phyloP scores from a whole-genome alignment of 2,888 invertebrate genomes.

The Hoplodrina ambigua region DNA sequence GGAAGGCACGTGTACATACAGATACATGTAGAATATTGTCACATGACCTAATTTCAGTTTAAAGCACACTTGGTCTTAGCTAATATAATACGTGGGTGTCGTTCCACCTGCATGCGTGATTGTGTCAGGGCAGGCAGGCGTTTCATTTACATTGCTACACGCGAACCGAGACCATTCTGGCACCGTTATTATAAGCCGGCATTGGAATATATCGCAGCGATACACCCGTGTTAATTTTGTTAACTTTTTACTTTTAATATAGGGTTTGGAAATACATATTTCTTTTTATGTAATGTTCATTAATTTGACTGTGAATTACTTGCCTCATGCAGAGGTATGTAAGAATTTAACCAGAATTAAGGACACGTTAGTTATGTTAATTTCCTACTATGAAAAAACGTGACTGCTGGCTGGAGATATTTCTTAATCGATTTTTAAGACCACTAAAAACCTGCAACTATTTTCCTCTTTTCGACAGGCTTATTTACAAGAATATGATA shows the following conservation, averaged over 20 bases:
- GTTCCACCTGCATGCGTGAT: slow-evolving; percentile 67
- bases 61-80: slow-evolving; percentile 53
- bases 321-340: not conserved
- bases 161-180: slow-evolving; percentile 59
- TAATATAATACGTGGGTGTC: slow-evolving; percentile 60
- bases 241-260: slow-evolving; percentile 25
- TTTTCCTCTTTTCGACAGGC: no score
- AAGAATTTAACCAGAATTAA: not conserved
- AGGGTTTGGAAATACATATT: slow-evolving; percentile 7
- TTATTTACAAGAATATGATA: not conserved
- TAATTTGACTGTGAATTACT: not conserved
- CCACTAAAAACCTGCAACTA: not conserved
- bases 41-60: slow-evolving; percentile 61
- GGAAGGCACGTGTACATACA: not conserved
- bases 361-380: not conserved
- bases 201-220: slow-evolving; percentile 51
- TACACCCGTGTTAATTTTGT: slow-evolving; percentile 36
- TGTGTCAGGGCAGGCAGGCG: slow-evolving; percentile 62
- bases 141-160: slow-evolving; percentile 70
- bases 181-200: slow-evolving; percentile 64
- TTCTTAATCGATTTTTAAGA: not conserved
- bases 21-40: slow-evolving; percentile 27
- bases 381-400: not conserved
- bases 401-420: not conserved
- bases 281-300: not conserved